Conservation (phyloP, 2,888 invertebrate genomes). For the Drosophila prostipennis region DNA sequence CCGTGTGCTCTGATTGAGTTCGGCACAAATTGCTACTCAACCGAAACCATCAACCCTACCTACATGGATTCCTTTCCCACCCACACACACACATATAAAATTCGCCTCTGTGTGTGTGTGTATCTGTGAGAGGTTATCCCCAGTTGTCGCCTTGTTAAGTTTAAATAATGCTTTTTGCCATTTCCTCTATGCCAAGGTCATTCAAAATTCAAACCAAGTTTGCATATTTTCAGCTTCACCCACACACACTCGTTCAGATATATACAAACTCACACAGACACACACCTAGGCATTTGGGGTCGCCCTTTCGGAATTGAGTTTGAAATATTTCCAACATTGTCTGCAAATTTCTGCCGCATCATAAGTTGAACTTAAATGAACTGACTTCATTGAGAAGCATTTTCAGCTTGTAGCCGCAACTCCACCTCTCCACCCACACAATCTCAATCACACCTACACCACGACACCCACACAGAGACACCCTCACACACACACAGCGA, state of each 20-base stretch:
- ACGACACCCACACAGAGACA: constrained; percentile 7
- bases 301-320: constrained; percentile 50
- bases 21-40: constrained; percentile 70
- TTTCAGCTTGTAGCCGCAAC: constrained; percentile 36
- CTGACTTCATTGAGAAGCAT: constrained; percentile 70
- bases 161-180: constrained; percentile 80
- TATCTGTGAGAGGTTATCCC: constrained; percentile 41
- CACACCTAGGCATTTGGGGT: constrained; percentile 25
- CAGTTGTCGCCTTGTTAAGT: constrained; percentile 73
- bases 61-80: constrained; percentile 1
- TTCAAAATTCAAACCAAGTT: constrained; percentile 84
- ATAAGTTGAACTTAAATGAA: constrained; percentile 78
- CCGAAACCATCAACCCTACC: constrained; percentile 51
- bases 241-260: constrained; percentile 22
- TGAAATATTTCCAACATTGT: constrained; percentile 74
- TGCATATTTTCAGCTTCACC: constrained; percentile 46
- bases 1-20: constrained; percentile 80
- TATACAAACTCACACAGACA: constrained; percentile 6
- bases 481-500: constrained; percentile 18
- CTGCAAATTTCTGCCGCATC: constrained; percentile 73
- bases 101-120: constrained; percentile 15
- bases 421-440: constrained; percentile 50
- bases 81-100: constrained; percentile 7
- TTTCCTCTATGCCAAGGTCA: constrained; percentile 84
- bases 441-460: constrained; percentile 15